A percentile compares a stretch with the other conserved stretches of the same genome.
These are phyloP conservation scores for Oreochromis aureus DNA, from an alignment of 2,113 vertebrate species.

Conservation along the genomic window DNA sequence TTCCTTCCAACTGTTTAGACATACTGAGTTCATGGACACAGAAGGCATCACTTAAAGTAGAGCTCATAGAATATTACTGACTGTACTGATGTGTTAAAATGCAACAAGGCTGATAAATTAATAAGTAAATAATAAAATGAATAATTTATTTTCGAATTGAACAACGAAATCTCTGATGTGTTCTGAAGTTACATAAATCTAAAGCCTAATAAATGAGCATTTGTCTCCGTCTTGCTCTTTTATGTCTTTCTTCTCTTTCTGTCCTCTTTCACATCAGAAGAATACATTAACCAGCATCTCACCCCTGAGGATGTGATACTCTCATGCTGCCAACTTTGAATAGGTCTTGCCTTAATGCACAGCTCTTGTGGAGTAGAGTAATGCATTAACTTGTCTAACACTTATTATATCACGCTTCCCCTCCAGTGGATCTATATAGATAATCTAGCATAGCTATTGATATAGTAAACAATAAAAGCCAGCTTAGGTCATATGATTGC, in stretches of 20 bases:
- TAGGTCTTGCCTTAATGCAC: conserved; percentile 21
- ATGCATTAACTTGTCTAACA: conserved; percentile 24
- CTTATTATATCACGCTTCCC: conserved; percentile 20
- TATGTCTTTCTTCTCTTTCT: not conserved
- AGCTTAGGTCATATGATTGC: not conserved
- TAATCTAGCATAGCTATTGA: conserved; percentile 7
- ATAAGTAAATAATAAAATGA: not conserved
- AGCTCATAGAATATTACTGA: not conserved
- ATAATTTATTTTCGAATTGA: not conserved
- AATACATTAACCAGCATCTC: conserved; percentile 11
- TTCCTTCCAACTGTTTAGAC: not conserved
- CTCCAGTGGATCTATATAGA: not conserved
- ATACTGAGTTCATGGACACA: not conserved
- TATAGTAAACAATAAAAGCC: not conserved
- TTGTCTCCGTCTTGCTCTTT: not conserved
- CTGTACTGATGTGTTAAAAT: not conserved
- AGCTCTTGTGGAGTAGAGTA: not conserved
- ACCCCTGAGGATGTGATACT: conserved; percentile 1
- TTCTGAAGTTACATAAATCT: not conserved
- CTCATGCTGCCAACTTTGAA: conserved; percentile 22
- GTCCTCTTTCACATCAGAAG: not conserved
- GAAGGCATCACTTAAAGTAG: not conserved
- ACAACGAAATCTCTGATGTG: not conserved
- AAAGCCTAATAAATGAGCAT: not conserved
- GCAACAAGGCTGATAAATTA: not conserved